Percentiles rank a stretch among this genome's conserved stretches.
phyloP scores from a whole-genome alignment of 2,113 vertebrate genomes.

The Pachyramphus minor region DNA sequence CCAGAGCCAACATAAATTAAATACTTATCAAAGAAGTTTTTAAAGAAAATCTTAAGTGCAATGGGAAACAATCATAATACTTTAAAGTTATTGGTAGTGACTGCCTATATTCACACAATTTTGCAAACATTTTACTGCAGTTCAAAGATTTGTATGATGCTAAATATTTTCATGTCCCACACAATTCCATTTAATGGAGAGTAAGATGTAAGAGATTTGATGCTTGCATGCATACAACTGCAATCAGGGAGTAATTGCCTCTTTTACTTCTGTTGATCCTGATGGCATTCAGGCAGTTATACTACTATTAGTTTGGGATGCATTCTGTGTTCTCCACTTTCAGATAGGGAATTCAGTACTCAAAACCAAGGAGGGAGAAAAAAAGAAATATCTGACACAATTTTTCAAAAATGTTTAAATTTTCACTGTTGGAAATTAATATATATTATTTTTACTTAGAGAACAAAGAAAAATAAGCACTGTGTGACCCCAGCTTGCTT shows the following conservation, averaged over 20 bases:
- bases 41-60: background rate
- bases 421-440: background rate
- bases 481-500: background rate
- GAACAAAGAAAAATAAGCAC: background rate
- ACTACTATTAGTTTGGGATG: background rate
- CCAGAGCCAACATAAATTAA: background rate
- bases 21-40: rapidly evolving
- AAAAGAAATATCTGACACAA: background rate
- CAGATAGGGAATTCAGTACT: background rate
- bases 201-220: background rate
- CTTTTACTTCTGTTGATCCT: background rate
- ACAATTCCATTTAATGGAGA: background rate
- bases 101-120: background rate
- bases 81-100: background rate
- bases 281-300: background rate
- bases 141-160: background rate
- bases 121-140: background rate
- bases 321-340: background rate
- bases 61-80: background rate
- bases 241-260: background rate
- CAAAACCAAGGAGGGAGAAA: background rate
- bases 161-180: background rate
- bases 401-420: background rate
- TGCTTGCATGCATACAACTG: background rate
- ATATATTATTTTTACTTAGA: background rate